Conservation (phyloP, 2,888 invertebrate species). For the Micoletzkya japonica region DNA sequence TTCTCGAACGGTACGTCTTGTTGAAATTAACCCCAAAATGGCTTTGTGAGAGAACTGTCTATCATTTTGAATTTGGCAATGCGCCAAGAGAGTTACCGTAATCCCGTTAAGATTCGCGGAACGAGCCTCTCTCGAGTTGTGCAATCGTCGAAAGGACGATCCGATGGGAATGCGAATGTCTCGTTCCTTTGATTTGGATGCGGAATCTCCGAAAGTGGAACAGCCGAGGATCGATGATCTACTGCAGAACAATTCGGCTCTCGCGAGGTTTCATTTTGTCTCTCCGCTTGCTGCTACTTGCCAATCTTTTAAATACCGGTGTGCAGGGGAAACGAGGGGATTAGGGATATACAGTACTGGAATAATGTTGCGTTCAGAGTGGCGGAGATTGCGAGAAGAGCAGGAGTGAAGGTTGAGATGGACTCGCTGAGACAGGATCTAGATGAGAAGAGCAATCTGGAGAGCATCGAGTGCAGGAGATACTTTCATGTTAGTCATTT, state of each 20-base stretch:
- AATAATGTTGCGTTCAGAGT: conserved; percentile 67
- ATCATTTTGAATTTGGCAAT: too few relatives aligned
- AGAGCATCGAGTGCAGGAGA: conserved; percentile 25
- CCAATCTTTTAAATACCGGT: too few relatives aligned
- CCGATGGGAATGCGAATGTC: conserved; percentile 19
- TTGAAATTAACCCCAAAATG: too few relatives aligned
- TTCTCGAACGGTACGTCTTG: conserved; percentile 32
- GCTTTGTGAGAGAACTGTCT: too few relatives aligned
- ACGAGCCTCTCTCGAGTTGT: not conserved
- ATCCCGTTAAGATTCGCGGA: not conserved
- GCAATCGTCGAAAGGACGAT: not conserved
- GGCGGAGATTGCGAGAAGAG: conserved; percentile 82
- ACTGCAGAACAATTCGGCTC: conserved; percentile 72
- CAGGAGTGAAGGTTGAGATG: conserved; percentile 69
- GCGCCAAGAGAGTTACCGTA: too few relatives aligned
- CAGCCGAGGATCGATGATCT: conserved; percentile 66
- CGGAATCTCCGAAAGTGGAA: conserved; percentile 15
- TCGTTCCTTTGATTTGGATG: conserved; percentile 21
- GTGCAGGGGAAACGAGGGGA: too few relatives aligned
- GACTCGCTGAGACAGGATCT: conserved; percentile 36
- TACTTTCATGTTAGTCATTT: conserved; percentile 70
- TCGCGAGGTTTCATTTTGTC: conserved; percentile 71
- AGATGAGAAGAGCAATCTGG: conserved; percentile 25
- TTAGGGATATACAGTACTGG: too few relatives aligned
- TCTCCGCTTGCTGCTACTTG: too few relatives aligned